Evolutionary conservation across 1,140 invertebrate species (phyloP).

Genomic region (Trialeurodes vaporariorum): DNA sequence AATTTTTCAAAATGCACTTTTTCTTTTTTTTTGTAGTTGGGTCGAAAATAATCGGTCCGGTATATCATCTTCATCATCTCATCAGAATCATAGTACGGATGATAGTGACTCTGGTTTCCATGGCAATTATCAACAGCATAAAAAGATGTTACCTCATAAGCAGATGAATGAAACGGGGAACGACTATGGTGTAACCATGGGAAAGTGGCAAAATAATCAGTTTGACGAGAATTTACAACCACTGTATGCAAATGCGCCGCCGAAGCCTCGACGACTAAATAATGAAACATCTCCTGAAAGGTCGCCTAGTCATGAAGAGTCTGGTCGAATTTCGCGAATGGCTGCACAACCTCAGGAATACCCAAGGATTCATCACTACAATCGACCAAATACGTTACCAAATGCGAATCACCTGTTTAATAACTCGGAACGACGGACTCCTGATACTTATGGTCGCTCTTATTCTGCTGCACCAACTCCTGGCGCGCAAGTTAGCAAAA

Average conservation of each 20-base stretch:
- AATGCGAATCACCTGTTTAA: slow-evolving; percentile 20
- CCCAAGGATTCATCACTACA: neutral
- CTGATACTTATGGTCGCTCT: slow-evolving; percentile 66
- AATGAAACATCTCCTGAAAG: slow-evolving; percentile 29
- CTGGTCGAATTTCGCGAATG: slow-evolving; percentile 7
- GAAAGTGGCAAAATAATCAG: slow-evolving; percentile 11
- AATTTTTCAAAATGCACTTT: too few relatives aligned
- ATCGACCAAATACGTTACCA: neutral
- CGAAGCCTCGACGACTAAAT: slow-evolving; percentile 59
- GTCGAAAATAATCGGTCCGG: slow-evolving; percentile 30
- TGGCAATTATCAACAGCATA: slow-evolving; percentile 3
- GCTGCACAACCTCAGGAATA: slow-evolving; percentile 27
- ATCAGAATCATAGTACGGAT: slow-evolving; percentile 25
- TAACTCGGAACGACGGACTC: slow-evolving; percentile 53
- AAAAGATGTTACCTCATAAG: neutral
- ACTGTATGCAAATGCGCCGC: slow-evolving; percentile 78
- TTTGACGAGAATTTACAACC: slow-evolving; percentile 33
- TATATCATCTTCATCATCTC: slow-evolving; percentile 11
- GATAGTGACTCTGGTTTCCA: slow-evolving; percentile 22
- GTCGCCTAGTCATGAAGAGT: slow-evolving; percentile 4
- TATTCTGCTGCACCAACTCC: slow-evolving; percentile 33
- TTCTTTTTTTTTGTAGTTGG: slow-evolving; percentile 19
- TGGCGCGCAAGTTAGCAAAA: too few relatives aligned
- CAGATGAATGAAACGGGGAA: neutral
- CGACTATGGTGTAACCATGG: neutral